Base-by-base conservation (phyloP, 2,113 vertebrate species). In the Sorex fumeus region DNA sequence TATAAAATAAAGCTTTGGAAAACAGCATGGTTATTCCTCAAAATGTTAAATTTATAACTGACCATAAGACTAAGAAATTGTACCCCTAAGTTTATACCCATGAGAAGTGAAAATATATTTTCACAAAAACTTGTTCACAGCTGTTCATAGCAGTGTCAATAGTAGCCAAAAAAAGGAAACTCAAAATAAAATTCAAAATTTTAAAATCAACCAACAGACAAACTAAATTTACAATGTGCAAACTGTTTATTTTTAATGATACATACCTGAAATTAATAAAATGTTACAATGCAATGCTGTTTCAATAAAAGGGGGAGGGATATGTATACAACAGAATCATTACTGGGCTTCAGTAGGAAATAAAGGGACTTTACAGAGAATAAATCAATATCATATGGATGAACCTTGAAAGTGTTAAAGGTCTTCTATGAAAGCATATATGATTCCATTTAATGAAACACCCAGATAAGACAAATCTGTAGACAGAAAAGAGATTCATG, bases 341-440 rank as follows among this genome's bases (percentile, higher is more conserved):
- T n/a, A 43, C 3, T 30, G 3, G 57, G 34, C 12, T 57, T 64
- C 62, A 64, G 27, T 27, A 27, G 25, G 27, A 27, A 66, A 66
- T 66, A 28, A 66, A 25, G 8, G 64, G 8, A 66, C 64, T 66
- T 64, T 66, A 50, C 43, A 40, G 5, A 19, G n/a, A 80, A 21
- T 32, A 25, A 84, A 57, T 53, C 76, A 72, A 27, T 76, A 34
- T 36, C 11, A 62, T 8, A 62, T 8, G 43, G n/a, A 81, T 53
- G 32, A 86, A 57, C 47, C 57, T 50, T 67, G 32, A 45, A 83
- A 79, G 86, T 10, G 75, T 60, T 47, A 47, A 87, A 86, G 53
- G 53, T 28, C 90, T 53, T 82, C 27, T 69, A 78, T 30, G 32
- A 67, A 79, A 27, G 47, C 67, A 78, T 34, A 85, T 75, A 93